Evolutionary conservation across 2,888 invertebrate genomes (phyloP).

Genomic region (Stenolophus ochropezus): DNA sequence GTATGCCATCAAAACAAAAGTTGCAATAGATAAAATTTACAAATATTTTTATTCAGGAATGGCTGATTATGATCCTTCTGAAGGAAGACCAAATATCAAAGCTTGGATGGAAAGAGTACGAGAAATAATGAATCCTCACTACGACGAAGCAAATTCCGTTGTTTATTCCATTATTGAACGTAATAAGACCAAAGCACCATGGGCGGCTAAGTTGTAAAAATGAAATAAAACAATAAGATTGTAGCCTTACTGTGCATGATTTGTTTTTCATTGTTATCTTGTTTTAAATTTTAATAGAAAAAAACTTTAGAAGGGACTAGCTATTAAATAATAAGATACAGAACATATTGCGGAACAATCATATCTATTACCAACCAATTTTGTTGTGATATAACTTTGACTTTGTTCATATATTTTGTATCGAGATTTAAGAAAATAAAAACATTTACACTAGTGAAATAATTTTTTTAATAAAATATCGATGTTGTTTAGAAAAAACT

Average conservation of each 20-base stretch:
- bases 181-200: slow-evolving; percentile 51
- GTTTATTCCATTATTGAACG: slow-evolving; percentile 50
- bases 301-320: background rate
- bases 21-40: background rate
- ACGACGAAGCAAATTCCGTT: slow-evolving; percentile 75
- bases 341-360: slow-evolving; percentile 38
- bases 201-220: slow-evolving; percentile 49
- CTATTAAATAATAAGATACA: slow-evolving; percentile 5
- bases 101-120: slow-evolving; percentile 81
- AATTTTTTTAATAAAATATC: background rate
- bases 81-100: slow-evolving; percentile 77
- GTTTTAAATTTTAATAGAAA: background rate
- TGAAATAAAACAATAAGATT: background rate
- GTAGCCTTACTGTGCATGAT: background rate
- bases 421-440: background rate
- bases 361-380: slow-evolving; percentile 6
- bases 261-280: slow-evolving; percentile 4
- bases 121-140: slow-evolving; percentile 78
- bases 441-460: slow-evolving; percentile 8
- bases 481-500: too few relatives aligned
- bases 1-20: slow-evolving; percentile 72
- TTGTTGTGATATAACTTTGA: slow-evolving; percentile 10
- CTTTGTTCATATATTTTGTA: slow-evolving; percentile 21
- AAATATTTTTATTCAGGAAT: slow-evolving; percentile 74
- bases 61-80: slow-evolving; percentile 80